Percentiles rank a stretch among this genome's conserved stretches.
These are phyloP conservation scores for Hemibagrus wyckioides DNA, from an alignment of 2,113 vertebrate species.

Conservation along the genomic window DNA sequence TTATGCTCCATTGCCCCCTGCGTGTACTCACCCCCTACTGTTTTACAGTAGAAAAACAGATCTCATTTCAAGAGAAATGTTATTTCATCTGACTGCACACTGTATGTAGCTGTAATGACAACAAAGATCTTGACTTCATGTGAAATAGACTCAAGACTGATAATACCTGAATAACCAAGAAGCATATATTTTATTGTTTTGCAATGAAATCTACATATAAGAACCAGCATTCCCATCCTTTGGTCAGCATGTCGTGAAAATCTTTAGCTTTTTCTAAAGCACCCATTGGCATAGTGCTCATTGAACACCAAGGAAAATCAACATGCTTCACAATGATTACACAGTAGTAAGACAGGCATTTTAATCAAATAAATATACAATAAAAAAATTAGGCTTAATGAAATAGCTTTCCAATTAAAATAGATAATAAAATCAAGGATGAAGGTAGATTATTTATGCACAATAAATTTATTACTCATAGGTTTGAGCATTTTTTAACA, in stretches of 20 bases:
- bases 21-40: background rate
- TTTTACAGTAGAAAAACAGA: too few species aligned
- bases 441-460: background rate
- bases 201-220: too few species aligned
- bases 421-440: background rate
- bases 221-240: too few species aligned
- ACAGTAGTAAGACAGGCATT: background rate
- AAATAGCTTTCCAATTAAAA: background rate
- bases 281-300: background rate
- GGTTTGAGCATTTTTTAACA: background rate
- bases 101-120: background rate
- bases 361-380: background rate
- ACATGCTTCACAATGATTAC: background rate
- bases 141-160: background rate
- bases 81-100: background rate
- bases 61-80: too few species aligned
- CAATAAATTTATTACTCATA: background rate
- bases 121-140: background rate
- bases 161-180: background rate
- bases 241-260: background rate
- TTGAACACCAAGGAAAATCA: background rate
- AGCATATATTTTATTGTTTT: background rate
- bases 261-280: background rate
- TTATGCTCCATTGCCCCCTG: background rate
- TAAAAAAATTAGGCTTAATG: background rate